Percentiles rank a stretch among this genome's conserved stretches.
Conservation (phyloP, 2,113 vertebrate genomes). For the Clarias macrocephalus region DNA sequence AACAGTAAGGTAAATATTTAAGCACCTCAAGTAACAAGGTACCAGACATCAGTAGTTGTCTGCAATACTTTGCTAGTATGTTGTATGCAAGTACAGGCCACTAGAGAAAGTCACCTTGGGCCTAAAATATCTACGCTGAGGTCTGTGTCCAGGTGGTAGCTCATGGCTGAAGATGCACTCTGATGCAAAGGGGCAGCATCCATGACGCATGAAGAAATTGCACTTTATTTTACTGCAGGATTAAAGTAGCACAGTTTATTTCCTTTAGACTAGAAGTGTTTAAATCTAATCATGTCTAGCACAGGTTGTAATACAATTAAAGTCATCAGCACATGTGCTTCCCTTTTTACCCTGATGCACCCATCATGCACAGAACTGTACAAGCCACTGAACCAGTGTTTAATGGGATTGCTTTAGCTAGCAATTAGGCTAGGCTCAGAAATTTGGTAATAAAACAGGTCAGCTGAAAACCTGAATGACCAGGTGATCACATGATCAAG, state of each 20-base stretch:
- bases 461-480: too few species aligned
- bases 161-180: slow-evolving; percentile 86
- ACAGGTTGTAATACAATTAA: too few species aligned
- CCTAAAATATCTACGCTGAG: slow-evolving; percentile 47
- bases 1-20: neutral
- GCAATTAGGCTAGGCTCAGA: too few species aligned
- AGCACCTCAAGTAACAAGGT: neutral
- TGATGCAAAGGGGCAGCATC: slow-evolving; percentile 81
- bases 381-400: too few species aligned
- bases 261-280: neutral
- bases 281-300: too few species aligned
- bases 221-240: slow-evolving; percentile 80
- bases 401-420: too few species aligned
- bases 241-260: neutral
- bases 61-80: neutral
- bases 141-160: slow-evolving; percentile 57
- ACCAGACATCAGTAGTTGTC: neutral
- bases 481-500: too few species aligned
- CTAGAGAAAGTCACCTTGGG: slow-evolving; percentile 54
- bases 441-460: too few species aligned
- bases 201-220: slow-evolving; percentile 72
- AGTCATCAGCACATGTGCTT: too few species aligned
- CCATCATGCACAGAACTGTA: too few species aligned
- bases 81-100: neutral
- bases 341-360: too few species aligned